Percentiles rank a stretch among this genome's conserved stretches.
These are phyloP conservation scores for Aythya fuligula DNA, from an alignment of 2,797 vertebrate species.

Conservation along the genomic window DNA sequence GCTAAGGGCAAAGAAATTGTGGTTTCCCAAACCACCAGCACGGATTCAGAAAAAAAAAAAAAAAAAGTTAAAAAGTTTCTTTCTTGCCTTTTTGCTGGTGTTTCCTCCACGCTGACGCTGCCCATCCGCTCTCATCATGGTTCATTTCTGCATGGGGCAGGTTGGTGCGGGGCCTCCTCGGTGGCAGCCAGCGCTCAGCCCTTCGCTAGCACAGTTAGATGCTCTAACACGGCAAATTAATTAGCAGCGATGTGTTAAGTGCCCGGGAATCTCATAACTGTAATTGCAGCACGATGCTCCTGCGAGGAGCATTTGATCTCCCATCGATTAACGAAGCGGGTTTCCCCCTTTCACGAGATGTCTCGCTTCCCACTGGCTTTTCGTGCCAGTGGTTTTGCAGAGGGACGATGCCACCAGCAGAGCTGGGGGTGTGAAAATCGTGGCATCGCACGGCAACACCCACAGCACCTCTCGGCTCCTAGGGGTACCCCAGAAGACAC, in stretches of 20 bases:
- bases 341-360: not conserved
- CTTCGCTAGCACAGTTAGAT: not conserved
- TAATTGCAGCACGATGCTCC: not conserved
- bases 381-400: not conserved
- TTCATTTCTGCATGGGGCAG: not conserved
- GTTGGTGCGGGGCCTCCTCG: not conserved
- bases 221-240: slow-evolving; percentile 3
- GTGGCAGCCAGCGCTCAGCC: not conserved
- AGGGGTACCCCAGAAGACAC: fast-evolving
- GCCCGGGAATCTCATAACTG: not conserved
- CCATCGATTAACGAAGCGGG: not conserved
- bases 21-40: not conserved
- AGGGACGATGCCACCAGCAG: not conserved
- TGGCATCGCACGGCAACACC: not conserved
- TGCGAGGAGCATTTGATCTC: not conserved
- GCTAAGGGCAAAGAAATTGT: not conserved
- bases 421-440: fast-evolving
- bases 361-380: not conserved
- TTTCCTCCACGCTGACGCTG: not conserved
- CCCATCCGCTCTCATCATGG: not conserved
- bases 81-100: not conserved
- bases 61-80: not conserved
- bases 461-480: not conserved
- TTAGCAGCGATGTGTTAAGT: slow-evolving; percentile 26
- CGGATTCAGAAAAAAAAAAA: not conserved